Conservation (phyloP, 2,113 vertebrate genomes). For the Tetrax tetrax region DNA sequence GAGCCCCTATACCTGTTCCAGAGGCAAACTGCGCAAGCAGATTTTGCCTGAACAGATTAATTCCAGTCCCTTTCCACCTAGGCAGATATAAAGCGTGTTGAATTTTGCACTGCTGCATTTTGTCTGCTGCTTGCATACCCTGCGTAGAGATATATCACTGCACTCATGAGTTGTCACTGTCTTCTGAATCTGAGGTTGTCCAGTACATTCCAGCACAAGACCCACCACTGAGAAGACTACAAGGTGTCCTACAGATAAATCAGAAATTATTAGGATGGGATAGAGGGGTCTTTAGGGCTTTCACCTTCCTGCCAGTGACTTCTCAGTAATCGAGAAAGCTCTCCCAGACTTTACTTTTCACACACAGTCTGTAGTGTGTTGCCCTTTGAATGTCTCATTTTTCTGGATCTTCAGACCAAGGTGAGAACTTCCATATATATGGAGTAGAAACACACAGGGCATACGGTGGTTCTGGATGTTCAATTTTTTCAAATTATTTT, state of each 20-base stretch:
- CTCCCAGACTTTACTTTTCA: not conserved
- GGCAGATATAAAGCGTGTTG: not conserved
- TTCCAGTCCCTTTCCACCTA: not conserved
- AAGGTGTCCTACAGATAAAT: not conserved
- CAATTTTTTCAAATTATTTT: not conserved
- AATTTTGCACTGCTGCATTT: not conserved
- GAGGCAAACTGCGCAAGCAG: not conserved
- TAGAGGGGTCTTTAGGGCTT: not conserved
- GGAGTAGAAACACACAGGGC: accelerated
- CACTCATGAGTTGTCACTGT: not conserved
- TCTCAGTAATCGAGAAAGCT: not conserved
- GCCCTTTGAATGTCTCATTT: not conserved
- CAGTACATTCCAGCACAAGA: not conserved
- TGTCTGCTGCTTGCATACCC: not conserved
- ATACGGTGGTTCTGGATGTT: accelerated
- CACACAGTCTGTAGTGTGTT: accelerated
- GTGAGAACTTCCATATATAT: accelerated
- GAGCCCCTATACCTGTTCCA: not conserved
- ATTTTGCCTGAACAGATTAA: not conserved
- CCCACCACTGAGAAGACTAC: not conserved
- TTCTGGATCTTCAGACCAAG: not conserved
- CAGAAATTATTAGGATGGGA: not conserved
- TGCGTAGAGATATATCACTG: not conserved
- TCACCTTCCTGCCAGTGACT: not conserved
- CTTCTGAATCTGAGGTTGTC: not conserved